Percentiles rank a stretch among this genome's conserved stretches.
These are phyloP conservation scores for Diarsia rubi DNA, from an alignment of 2,888 invertebrate genomes.

Conservation along the genomic window DNA sequence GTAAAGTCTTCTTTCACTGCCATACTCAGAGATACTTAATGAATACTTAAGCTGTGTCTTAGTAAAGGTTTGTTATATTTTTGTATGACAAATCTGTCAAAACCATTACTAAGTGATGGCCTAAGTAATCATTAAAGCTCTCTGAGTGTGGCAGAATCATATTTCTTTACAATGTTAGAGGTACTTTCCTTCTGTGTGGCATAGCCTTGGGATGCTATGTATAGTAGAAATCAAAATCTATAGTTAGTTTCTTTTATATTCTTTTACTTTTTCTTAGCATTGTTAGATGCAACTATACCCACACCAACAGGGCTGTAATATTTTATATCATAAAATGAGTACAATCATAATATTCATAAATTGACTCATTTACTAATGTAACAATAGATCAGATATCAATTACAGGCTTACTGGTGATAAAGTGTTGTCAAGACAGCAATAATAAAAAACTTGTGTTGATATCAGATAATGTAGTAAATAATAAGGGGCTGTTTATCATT, in stretches of 20 bases:
- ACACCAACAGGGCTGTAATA: not conserved
- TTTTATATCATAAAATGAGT: not conserved
- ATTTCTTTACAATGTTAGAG: too few relatives aligned
- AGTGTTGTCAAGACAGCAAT: not conserved
- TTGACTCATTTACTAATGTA: conserved; percentile 1
- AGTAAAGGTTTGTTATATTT: too few relatives aligned
- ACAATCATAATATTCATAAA: not conserved
- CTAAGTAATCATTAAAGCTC: too few relatives aligned
- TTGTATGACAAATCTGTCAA: too few relatives aligned
- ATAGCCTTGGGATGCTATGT: too few relatives aligned
- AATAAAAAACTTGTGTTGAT: not conserved
- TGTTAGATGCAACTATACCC: not conserved
- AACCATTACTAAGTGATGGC: too few relatives aligned
- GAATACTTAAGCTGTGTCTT: too few relatives aligned
- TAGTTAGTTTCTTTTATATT: not conserved
- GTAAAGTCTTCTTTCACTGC: too few relatives aligned
- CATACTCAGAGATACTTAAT: too few relatives aligned
- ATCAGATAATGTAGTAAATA: not conserved
- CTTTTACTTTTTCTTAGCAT: not conserved
- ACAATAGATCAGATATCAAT: conserved; percentile 9
- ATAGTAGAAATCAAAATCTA: not conserved
- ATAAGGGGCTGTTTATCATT: not conserved
- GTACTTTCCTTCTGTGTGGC: too few relatives aligned
- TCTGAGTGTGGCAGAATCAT: too few relatives aligned
- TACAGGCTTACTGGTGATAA: not conserved